These are phyloP conservation scores for Phaenicophaeus curvirostris DNA, from an alignment of 2,797 vertebrate genomes.

Conservation along the genomic window DNA sequence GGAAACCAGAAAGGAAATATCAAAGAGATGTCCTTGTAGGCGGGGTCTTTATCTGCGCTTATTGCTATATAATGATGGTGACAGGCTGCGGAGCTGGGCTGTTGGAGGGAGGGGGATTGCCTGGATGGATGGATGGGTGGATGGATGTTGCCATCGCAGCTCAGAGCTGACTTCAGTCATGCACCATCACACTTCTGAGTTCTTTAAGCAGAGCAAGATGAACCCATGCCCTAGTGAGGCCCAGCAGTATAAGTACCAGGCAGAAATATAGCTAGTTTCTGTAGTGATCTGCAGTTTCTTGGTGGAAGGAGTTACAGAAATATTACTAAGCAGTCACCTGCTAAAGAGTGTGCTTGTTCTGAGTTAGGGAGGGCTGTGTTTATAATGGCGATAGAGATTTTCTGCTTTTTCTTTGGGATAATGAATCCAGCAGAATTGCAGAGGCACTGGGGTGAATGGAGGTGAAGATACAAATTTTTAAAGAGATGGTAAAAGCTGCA, in stretches of 20 bases:
- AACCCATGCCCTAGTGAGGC: background rate
- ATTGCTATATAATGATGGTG: fast-evolving
- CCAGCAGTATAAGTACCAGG: background rate
- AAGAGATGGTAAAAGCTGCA: background rate
- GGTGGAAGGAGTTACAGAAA: background rate
- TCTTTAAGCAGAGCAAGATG: background rate
- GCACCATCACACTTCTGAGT: fast-evolving
- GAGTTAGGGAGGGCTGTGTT: background rate
- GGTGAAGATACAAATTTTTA: background rate
- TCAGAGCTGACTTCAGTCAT: background rate
- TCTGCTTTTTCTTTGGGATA: background rate
- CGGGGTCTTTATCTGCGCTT: background rate
- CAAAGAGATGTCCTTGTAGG: background rate
- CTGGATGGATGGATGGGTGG: too few species aligned
- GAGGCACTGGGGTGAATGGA: background rate
- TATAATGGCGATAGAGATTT: background rate
- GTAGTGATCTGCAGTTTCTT: background rate
- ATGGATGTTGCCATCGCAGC: background rate
- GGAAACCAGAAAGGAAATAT: background rate
- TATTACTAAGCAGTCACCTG: background rate
- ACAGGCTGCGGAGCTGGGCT: background rate
- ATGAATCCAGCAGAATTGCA: background rate
- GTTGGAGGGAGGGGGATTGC: background rate
- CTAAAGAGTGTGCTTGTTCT: background rate
- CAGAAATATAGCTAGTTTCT: background rate